Evolutionary conservation across 2,888 invertebrate species (phyloP), one percentile per base, ranked within the genome.

Genomic region (Hypena proboscidalis): DNA sequence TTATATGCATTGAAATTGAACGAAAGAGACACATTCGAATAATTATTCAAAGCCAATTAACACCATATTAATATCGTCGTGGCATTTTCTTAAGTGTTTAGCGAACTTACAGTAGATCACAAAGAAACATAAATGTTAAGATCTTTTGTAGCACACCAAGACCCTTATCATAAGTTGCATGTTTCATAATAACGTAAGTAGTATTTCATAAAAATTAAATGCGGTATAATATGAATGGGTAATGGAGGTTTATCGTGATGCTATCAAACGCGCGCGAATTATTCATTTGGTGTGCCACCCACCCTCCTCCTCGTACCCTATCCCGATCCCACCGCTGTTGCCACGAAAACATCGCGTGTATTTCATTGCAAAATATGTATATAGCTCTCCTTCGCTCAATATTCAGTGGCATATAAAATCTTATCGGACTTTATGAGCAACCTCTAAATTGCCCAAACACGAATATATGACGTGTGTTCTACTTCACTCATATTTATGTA

Each of bases 351-450:
- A 48, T 46, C 58, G 47, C 63, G 57, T 60, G 58, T 70, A 72
- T 72, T 70, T 77, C 70, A 65, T 78, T 74, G 70, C 72, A 76
- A 82, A 80, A 79, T 76, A 77, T 74, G 45, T 58, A 59, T 50
- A 54, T 40, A 58, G 47, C 55, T 67, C 58, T 47, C 71, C 69
- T 63, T 67, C 74, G 69, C 74, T 83, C 80, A 80, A 77, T 84
- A 86, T 86, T 85, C 85, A 85, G 77, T 77, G 80, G 77, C 79
- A 74, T 80, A 83, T 80, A 80, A 80, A 80, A 76, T 62, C 63
- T 69, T 74, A 80, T 78, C 67, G 71, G 73, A 78, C 71, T 80
- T 79, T 78, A 80, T 76, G 80, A 77, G 76, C 74, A 71, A 72
- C 66, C 67, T 67, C 69, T 74, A 63, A 68, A 74, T 67, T 72